Percentiles rank a stretch among this genome's conserved stretches.
phyloP scores from a whole-genome alignment of 2,797 vertebrate species.

The Xiphophorus birchmanni region DNA sequence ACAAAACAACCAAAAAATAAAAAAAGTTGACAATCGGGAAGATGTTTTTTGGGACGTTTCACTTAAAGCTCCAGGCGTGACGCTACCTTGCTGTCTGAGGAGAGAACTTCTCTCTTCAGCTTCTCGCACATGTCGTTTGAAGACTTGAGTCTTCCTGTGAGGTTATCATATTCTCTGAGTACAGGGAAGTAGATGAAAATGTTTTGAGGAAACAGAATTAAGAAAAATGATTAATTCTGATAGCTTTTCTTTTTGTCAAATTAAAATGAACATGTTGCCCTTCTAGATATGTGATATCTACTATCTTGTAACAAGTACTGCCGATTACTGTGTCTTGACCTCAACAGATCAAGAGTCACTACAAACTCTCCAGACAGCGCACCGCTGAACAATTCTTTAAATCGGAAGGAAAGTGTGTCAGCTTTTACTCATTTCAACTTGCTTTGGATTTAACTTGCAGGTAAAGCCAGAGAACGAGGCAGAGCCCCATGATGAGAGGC shows the following conservation, averaged over 20 bases:
- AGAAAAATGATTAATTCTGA: neutral
- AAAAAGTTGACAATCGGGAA: rapidly evolving
- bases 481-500: too few relatives aligned
- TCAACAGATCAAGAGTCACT: neutral
- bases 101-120: slow-evolving; percentile 89
- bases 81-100: slow-evolving; percentile 88
- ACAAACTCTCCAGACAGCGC: neutral
- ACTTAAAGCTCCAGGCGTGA: neutral
- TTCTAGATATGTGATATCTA: neutral
- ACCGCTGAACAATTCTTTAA: neutral
- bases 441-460: too few relatives aligned
- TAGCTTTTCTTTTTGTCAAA: neutral
- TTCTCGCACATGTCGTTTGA: slow-evolving; percentile 91
- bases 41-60: neutral
- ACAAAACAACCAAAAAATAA: neutral
- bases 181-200: neutral
- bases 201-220: neutral
- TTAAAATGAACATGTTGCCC: neutral
- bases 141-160: slow-evolving; percentile 87
- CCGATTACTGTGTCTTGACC: neutral
- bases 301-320: neutral
- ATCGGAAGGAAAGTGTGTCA: too few relatives aligned
- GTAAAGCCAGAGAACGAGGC: neutral
- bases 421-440: too few relatives aligned
- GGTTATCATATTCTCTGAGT: slow-evolving; percentile 92